Conservation (phyloP, 2,797 vertebrate species). For the Lithobates pipiens region DNA sequence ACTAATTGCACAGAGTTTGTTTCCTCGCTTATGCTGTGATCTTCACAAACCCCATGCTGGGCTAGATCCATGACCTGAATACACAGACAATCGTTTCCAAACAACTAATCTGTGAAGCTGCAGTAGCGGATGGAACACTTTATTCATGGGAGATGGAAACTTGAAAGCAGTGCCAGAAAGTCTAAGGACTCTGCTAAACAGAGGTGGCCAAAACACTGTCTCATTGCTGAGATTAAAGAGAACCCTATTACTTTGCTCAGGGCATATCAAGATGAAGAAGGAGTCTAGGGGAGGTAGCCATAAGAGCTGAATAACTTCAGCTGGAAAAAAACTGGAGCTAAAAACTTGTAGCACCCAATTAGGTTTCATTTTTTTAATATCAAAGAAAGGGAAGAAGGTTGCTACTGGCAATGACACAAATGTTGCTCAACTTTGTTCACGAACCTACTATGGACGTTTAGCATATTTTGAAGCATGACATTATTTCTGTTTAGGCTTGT, state of each 20-base stretch:
- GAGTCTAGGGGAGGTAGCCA: neutral
- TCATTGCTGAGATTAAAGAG: neutral
- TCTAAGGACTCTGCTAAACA: constrained; percentile 52
- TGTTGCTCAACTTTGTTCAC: too few species aligned
- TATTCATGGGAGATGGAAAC: constrained; percentile 58
- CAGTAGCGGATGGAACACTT: constrained; percentile 61
- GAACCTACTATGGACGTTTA: too few species aligned
- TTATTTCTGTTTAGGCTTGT: too few species aligned
- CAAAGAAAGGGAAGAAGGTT: too few species aligned
- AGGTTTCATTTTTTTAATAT: neutral
- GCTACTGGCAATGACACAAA: too few species aligned
- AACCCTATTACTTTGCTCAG: neutral
- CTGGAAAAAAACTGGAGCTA: neutral
- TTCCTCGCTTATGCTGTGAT: neutral
- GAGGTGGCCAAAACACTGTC: constrained; percentile 1
- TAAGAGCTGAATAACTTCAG: neutral
- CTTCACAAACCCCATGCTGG: neutral
- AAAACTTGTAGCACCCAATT: neutral
- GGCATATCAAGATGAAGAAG: neutral
- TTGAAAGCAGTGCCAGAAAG: constrained; percentile 53
- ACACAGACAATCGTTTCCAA: constrained; percentile 65
- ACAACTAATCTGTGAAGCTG: constrained; percentile 61
- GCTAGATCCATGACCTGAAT: constrained; percentile 35
- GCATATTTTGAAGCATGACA: too few species aligned
- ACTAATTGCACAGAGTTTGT: neutral